Base-by-base conservation (phyloP, 1,140 invertebrate species). In the Helicoverpa zea region DNA sequence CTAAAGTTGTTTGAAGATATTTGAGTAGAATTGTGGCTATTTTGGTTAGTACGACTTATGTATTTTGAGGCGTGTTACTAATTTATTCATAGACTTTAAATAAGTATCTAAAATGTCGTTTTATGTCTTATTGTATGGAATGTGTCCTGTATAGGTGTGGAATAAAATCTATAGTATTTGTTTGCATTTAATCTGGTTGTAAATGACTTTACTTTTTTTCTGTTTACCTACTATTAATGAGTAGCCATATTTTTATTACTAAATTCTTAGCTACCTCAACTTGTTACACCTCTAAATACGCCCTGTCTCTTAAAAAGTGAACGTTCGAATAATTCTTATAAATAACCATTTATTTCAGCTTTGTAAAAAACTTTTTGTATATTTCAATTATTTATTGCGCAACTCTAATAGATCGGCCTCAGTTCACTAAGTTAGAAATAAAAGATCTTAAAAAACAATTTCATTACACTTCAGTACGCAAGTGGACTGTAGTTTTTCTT, bases 391-490 rank as follows among this genome's bases (percentile, higher is more conserved):
- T 12, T 14, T 12, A 77, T 77, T 66, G 47, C 61, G 52, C 58
- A 77, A 77, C 61, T 77, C 52, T 59, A 64, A 77, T 66, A 13
- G 59, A 35, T 54, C 49, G 29, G 30, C 61, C 5, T 49, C 56
- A 77, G 47, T 77, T 54, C 47, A 52, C 49, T 29, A 49, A 14
- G 18, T 70, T 30, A 49, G 9, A 49, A 29, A 76, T 51, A 49
- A 77, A 66, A 64, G 54, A 3, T 56, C 30, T 18, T 13, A n/a
- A 29, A 23, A 61, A 23, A 30, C 12, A 13, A 23, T 54, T 54
- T 30, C 35, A 74, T 59, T 52, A 76, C 59, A 76, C 43, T 76
- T 12, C 59, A 64, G 56, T 76, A 76, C 74, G 58, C 59, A 76
- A 76, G 59, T 76, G 16, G 59, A 75, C 13, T 76, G 23, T 13